Evolutionary conservation across 2,888 invertebrate species (phyloP).

Genomic region (Charanyca ferruginea): DNA sequence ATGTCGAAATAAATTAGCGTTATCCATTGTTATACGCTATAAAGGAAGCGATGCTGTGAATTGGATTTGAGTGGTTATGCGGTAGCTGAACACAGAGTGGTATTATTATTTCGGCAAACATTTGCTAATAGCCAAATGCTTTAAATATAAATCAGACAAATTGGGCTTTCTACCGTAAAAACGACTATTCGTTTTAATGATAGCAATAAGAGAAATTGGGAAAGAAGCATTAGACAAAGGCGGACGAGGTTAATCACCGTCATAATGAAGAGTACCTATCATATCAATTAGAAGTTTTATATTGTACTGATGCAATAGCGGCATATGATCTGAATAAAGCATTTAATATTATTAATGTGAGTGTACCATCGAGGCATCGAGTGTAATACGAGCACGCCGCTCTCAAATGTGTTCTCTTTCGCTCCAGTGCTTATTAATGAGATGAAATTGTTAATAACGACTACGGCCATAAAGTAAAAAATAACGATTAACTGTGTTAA

Average conservation of each 20-base stretch:
- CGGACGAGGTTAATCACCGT: conserved; percentile 56
- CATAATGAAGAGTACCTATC: conserved; percentile 59
- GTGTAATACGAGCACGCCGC: conserved; percentile 76
- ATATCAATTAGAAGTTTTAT: conserved; percentile 64
- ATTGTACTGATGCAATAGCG: conserved; percentile 65
- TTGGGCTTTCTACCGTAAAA: conserved; percentile 48
- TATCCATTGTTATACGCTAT: conserved; percentile 76
- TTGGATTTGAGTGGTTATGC: conserved; percentile 78
- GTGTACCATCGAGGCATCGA: conserved; percentile 74
- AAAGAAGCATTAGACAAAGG: conserved; percentile 55
- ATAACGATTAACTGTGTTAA: conserved; percentile 89
- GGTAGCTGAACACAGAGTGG: conserved; percentile 71
- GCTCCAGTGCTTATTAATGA: conserved; percentile 87
- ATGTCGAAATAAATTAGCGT: conserved; percentile 87
- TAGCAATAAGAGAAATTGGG: conserved; percentile 51
- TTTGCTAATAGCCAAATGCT: conserved; percentile 62
- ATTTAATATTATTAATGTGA: conserved; percentile 82
- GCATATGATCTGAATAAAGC: conserved; percentile 79
- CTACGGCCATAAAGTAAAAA: conserved; percentile 82
- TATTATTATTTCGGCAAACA: conserved; percentile 75
- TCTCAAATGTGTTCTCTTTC: conserved; percentile 82
- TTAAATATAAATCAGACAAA: conserved; percentile 46
- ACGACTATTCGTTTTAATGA: conserved; percentile 48
- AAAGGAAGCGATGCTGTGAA: conserved; percentile 76
- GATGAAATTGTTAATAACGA: conserved; percentile 87